These are phyloP conservation scores for Melopsittacus undulatus DNA, from an alignment of 2,797 vertebrate species.

Conservation along the genomic window DNA sequence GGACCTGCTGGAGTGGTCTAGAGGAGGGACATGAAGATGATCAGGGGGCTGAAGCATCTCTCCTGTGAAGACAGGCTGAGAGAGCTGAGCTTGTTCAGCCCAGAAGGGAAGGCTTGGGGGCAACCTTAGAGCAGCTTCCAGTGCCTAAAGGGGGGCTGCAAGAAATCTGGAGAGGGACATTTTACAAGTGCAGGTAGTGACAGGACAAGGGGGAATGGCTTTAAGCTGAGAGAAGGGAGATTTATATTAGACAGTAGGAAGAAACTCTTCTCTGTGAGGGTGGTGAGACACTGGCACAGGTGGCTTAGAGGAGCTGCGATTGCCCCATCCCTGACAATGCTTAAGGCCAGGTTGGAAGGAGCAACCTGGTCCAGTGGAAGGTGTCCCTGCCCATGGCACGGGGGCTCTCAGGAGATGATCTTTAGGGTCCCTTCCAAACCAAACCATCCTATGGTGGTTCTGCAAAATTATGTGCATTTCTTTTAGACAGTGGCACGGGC, in stretches of 20 bases:
- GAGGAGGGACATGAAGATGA: not conserved
- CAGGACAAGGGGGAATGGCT: not conserved
- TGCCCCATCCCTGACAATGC: not conserved
- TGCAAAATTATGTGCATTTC: not conserved
- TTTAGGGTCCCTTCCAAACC: not conserved
- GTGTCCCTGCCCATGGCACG: not conserved
- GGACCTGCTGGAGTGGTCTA: not conserved
- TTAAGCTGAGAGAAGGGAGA: not conserved
- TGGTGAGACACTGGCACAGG: not conserved
- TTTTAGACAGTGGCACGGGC: accelerated
- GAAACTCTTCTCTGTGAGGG: not conserved
- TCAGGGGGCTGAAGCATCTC: not conserved
- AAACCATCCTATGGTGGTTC: not conserved
- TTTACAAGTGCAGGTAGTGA: not conserved
- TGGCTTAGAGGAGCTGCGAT: not conserved
- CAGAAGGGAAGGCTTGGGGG: not conserved
- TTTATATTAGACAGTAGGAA: not conserved
- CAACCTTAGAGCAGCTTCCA: not conserved
- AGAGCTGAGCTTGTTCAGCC: not conserved
- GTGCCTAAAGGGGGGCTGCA: not conserved
- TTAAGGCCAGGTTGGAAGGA: not conserved
- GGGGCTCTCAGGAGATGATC: not conserved
- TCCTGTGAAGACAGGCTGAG: not conserved
- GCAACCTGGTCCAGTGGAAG: not conserved
- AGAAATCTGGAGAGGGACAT: not conserved